These are phyloP conservation scores for Palythoa grandiflora DNA, from an alignment of 92 coral and sea anemone species.

Conservation along the genomic window DNA sequence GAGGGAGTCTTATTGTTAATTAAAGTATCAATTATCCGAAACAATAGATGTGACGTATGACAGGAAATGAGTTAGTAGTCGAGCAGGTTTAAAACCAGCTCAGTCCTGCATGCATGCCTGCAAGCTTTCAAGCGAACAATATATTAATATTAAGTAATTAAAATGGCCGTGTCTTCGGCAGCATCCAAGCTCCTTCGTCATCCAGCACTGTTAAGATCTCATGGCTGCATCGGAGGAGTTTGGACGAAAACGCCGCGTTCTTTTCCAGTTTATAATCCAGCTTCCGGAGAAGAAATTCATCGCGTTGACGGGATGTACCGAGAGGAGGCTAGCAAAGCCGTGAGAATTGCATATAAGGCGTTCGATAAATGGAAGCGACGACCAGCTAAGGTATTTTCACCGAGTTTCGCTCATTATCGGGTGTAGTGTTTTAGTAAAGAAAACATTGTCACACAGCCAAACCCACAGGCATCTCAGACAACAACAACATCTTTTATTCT, in stretches of 20 bases:
- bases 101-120: too few relatives aligned
- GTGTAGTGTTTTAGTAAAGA: background rate
- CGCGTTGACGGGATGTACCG: background rate
- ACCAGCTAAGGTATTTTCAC: slow-evolving; percentile 17
- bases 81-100: too few relatives aligned
- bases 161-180: background rate
- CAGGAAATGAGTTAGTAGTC: too few relatives aligned
- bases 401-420: background rate
- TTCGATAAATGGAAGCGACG: slow-evolving; percentile 34
- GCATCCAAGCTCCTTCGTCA: slow-evolving; percentile 30
- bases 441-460: too few relatives aligned
- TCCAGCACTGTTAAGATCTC: slow-evolving; percentile 26
- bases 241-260: slow-evolving; percentile 21
- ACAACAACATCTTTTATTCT: too few relatives aligned
- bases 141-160: too few relatives aligned
- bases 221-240: slow-evolving; percentile 32
- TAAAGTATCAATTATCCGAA: too few relatives aligned
- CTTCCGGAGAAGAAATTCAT: slow-evolving; percentile 28
- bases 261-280: slow-evolving; percentile 31
- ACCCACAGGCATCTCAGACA: too few relatives aligned
- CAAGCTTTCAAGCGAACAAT: too few relatives aligned
- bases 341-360: slow-evolving; percentile 7
- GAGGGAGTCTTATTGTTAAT: too few relatives aligned
- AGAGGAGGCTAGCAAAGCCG: slow-evolving; percentile 11
- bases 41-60: too few relatives aligned